These are phyloP conservation scores for Aythya baeri DNA, from an alignment of 2,113 vertebrate genomes.

Conservation along the genomic window DNA sequence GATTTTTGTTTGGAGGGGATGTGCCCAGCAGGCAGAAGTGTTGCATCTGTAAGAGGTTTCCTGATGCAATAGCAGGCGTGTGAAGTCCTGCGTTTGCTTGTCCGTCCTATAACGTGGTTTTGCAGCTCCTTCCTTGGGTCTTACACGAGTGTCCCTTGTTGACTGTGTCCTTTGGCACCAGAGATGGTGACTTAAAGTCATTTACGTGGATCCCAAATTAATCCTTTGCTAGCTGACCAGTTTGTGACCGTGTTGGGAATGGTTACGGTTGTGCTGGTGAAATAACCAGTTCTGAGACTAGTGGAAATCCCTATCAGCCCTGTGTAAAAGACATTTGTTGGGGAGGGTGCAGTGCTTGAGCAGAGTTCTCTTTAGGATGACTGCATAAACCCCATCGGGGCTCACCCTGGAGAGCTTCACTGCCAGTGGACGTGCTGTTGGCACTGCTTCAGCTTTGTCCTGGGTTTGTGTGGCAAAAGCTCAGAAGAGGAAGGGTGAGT, in stretches of 20 bases:
- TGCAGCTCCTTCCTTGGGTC: not conserved
- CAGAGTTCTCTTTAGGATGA: not conserved
- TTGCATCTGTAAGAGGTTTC: rapidly evolving
- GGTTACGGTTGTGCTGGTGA: rapidly evolving
- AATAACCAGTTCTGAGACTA: too few relatives aligned
- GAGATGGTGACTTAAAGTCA: not conserved
- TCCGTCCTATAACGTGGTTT: not conserved
- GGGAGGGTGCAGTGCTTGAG: rapidly evolving
- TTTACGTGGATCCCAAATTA: rapidly evolving
- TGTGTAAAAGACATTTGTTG: not conserved
- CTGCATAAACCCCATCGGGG: rapidly evolving
- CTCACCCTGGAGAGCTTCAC: not conserved
- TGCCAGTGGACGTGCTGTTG: too few relatives aligned
- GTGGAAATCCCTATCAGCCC: not conserved
- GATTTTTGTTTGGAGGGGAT: not conserved
- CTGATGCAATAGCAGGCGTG: rapidly evolving
- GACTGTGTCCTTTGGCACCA: not conserved
- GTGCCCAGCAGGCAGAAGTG: too few relatives aligned
- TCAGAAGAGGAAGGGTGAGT: not conserved
- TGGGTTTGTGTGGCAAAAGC: not conserved
- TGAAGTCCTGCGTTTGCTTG: not conserved
- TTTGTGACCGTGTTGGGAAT: not conserved
- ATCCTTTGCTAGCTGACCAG: not conserved
- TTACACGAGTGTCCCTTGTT: rapidly evolving
- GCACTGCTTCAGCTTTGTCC: rapidly evolving